Evolutionary conservation across 2,113 vertebrate species (phyloP).

Genomic region (Boulengeromyrus knoepffleri): DNA sequence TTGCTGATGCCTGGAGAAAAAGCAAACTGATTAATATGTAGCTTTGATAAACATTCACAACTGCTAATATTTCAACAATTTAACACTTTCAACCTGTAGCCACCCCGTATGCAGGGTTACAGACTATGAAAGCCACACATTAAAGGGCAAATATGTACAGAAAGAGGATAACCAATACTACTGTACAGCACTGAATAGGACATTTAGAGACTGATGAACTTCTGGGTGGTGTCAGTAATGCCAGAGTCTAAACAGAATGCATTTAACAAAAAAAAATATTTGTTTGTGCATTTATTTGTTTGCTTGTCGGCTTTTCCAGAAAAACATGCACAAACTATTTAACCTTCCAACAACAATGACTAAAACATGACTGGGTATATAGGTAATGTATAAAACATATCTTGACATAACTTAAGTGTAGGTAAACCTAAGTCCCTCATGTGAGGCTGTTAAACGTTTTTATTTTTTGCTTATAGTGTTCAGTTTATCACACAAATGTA

Average conservation of each 20-base stretch:
- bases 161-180: not conserved
- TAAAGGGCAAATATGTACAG: not conserved
- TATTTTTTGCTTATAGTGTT: not conserved
- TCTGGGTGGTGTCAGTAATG: not conserved
- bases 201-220: not conserved
- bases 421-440: not conserved
- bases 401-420: not conserved
- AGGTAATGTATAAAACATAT: not conserved
- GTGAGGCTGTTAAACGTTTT: not conserved
- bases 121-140: not conserved
- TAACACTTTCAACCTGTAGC: not conserved
- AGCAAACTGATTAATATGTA: not conserved
- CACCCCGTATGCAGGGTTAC: not conserved
- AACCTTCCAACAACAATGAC: not conserved
- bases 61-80: not conserved
- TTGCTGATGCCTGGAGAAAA: not conserved
- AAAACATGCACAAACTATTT: not conserved
- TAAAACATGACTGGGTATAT: not conserved
- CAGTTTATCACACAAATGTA: not conserved
- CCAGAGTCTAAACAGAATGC: not conserved
- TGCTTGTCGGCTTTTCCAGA: not conserved
- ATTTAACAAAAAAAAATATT: not conserved
- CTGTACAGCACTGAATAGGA: not conserved
- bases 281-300: not conserved
- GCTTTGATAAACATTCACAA: slow-evolving; percentile 3